Evolutionary conservation across 2,797 vertebrate genomes (phyloP).

Genomic region (Acanthurus lineatus): DNA sequence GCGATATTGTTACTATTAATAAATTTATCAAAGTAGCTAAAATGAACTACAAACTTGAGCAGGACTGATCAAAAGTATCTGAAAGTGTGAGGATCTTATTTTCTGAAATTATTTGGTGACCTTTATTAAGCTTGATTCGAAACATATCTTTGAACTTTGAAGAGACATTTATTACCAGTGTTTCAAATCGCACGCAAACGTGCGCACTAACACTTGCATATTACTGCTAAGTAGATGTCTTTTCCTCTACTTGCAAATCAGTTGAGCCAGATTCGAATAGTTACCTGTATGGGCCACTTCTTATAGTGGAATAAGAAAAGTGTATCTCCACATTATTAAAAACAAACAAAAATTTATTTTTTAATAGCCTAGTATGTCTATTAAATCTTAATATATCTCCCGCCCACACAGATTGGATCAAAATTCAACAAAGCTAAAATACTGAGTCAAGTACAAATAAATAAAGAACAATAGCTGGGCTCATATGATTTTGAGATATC

Average conservation of each 20-base stretch:
- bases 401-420: not conserved
- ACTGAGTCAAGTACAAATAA: not conserved
- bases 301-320: too few relatives aligned
- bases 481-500: not conserved
- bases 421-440: not conserved
- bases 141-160: not conserved
- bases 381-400: not conserved
- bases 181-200: not conserved
- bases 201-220: not conserved
- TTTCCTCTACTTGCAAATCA: too few relatives aligned
- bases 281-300: too few relatives aligned
- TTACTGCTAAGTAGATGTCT: not conserved
- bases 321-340: too few relatives aligned
- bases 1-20: constrained; percentile 3
- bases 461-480: too few relatives aligned
- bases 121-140: not conserved
- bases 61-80: not conserved
- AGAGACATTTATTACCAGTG: not conserved
- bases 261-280: too few relatives aligned
- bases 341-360: not conserved
- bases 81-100: too few relatives aligned
- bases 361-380: not conserved
- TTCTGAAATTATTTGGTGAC: too few relatives aligned
- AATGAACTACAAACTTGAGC: not conserved
- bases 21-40: not conserved